Evolutionary conservation across 2,797 vertebrate species (phyloP).

Genomic region (Micrastur ruficollis): DNA sequence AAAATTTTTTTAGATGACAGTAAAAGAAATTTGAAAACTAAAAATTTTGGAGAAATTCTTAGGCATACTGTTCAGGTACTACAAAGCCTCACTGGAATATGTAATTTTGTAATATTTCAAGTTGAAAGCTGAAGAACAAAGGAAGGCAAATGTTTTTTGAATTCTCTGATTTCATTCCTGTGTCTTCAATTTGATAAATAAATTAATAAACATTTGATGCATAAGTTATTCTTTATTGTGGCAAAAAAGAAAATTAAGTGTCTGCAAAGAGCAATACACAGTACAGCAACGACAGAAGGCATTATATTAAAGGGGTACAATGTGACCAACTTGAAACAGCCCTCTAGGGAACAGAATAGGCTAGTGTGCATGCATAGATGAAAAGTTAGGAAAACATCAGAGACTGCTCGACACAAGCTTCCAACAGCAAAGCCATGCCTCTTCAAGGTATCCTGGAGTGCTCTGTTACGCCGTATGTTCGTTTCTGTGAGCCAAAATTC

Average conservation of each 20-base stretch:
- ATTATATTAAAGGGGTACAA: background rate
- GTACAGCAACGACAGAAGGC: background rate
- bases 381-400: background rate
- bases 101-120: background rate
- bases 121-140: slow-evolving; percentile 9
- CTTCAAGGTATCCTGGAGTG: background rate
- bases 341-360: background rate
- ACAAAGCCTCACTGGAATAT: background rate
- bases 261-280: background rate
- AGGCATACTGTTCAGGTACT: background rate
- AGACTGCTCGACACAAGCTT: background rate
- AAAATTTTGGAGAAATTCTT: background rate
- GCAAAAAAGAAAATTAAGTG: background rate
- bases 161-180: background rate
- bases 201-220: background rate
- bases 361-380: background rate
- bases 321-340: background rate
- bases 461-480: accelerated
- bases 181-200: background rate
- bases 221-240: background rate
- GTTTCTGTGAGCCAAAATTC: background rate
- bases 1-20: background rate
- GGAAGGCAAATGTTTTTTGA: background rate
- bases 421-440: background rate
- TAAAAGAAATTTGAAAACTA: background rate